phyloP scores from a whole-genome alignment of 2,888 invertebrate genomes.

The Ptychoptera contaminata region DNA sequence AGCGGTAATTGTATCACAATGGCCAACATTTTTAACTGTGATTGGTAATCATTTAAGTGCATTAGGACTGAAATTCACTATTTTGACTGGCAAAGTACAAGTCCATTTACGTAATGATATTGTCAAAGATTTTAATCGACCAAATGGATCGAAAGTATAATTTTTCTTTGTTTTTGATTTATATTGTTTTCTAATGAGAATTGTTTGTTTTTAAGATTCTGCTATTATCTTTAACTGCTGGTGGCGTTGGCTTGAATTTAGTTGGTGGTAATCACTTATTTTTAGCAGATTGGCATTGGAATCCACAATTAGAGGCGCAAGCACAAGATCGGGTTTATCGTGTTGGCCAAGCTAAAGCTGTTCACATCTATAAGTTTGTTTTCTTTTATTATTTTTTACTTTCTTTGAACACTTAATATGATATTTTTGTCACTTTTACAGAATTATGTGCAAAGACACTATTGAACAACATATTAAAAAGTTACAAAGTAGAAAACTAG shows the following conservation, averaged over 20 bases:
- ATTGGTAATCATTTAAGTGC: slow-evolving; percentile 45
- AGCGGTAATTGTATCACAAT: slow-evolving; percentile 81
- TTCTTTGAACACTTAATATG: neutral
- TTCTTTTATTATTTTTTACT: neutral
- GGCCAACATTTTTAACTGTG: slow-evolving; percentile 68
- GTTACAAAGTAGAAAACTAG: slow-evolving; percentile 65
- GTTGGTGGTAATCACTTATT: slow-evolving; percentile 85
- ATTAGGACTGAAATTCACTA: slow-evolving; percentile 37
- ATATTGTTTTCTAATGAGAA: neutral
- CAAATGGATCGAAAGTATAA: slow-evolving; percentile 36
- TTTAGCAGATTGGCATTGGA: slow-evolving; percentile 89
- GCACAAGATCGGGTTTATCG: slow-evolving; percentile 89
- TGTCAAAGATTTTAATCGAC: slow-evolving; percentile 55
- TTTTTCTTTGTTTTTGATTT: neutral
- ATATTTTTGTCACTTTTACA: slow-evolving; percentile 23
- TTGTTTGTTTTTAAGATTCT: slow-evolving; percentile 37
- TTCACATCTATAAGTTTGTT: slow-evolving; percentile 62
- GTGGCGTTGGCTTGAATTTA: slow-evolving; percentile 88
- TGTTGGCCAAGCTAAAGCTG: slow-evolving; percentile 71
- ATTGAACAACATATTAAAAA: slow-evolving; percentile 74
- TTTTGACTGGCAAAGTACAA: slow-evolving; percentile 61
- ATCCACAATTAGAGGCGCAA: slow-evolving; percentile 88
- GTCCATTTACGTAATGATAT: slow-evolving; percentile 53
- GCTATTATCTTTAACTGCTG: slow-evolving; percentile 79
- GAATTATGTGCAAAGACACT: slow-evolving; percentile 69